Conservation (phyloP, 2,797 vertebrate genomes). For the Danio aesculapii region DNA sequence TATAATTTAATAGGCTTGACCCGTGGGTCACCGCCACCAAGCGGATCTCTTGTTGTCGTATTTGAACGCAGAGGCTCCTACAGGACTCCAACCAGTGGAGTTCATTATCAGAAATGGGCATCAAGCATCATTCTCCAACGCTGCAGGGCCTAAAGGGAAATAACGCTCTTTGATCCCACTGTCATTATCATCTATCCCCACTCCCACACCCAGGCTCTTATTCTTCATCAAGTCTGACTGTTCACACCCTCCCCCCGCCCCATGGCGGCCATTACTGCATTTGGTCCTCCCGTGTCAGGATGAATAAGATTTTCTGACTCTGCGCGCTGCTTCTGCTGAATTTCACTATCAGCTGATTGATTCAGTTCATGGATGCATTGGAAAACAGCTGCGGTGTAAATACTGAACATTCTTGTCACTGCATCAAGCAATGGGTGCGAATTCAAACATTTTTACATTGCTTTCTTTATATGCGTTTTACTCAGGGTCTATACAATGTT, state of each 20-base stretch:
- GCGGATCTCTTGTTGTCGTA: constrained; percentile 45
- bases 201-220: constrained; percentile 24
- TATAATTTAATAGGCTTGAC: constrained; percentile 62
- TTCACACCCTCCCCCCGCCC: constrained; percentile 43
- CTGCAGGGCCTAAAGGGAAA: constrained; percentile 43
- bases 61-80: constrained; percentile 25
- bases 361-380: not conserved
- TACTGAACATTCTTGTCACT: not conserved
- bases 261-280: constrained; percentile 41
- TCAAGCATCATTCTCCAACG: constrained; percentile 52
- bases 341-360: constrained; percentile 6
- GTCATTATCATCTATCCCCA: constrained; percentile 54
- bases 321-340: constrained; percentile 3
- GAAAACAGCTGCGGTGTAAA: not conserved
- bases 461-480: not conserved
- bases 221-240: constrained; percentile 51
- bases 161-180: constrained; percentile 52
- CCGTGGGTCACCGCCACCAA: constrained; percentile 43
- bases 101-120: constrained; percentile 53
- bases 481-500: no score
- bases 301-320: constrained; percentile 35
- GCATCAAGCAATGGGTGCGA: not conserved
- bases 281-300: constrained; percentile 23
- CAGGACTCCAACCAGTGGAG: constrained; percentile 48
- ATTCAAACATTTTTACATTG: not conserved